Evolutionary conservation across 2,797 vertebrate genomes (phyloP).

Genomic region (Melanotaenia parkinsoni): DNA sequence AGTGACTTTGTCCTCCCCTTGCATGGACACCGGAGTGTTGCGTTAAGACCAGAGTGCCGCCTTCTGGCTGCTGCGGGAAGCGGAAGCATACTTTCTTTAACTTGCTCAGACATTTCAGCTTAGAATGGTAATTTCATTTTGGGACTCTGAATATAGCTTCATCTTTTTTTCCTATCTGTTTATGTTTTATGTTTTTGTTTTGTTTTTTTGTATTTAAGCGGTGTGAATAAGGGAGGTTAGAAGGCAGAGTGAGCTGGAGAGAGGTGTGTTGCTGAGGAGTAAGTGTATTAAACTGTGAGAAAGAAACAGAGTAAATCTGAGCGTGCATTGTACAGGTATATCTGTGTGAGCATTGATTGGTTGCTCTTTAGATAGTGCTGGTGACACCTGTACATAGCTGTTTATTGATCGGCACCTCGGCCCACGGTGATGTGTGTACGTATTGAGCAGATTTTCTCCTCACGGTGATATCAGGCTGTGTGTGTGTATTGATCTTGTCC

Average conservation of each 20-base stretch:
- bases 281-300: slow-evolving; percentile 40
- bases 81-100: background rate
- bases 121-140: background rate
- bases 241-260: background rate
- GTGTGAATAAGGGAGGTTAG: background rate
- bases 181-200: background rate
- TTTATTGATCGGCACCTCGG: slow-evolving; percentile 70
- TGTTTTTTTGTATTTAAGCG: background rate
- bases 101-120: background rate
- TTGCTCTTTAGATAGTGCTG: slow-evolving; percentile 61
- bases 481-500: slow-evolving; percentile 66
- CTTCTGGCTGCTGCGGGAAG: slow-evolving; percentile 49
- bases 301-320: slow-evolving; percentile 29
- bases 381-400: slow-evolving; percentile 71
- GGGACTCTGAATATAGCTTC: background rate
- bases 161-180: background rate
- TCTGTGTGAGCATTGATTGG: slow-evolving; percentile 69
- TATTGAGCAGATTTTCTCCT: slow-evolving; percentile 53
- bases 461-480: slow-evolving; percentile 41
- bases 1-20: slow-evolving; percentile 43
- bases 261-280: slow-evolving; percentile 17
- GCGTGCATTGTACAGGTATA: slow-evolving; percentile 64
- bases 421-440: slow-evolving; percentile 27
- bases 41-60: slow-evolving; percentile 65
- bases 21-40: slow-evolving; percentile 20